phyloP scores from a whole-genome alignment of 2,797 vertebrate genomes.

The Trachops cirrhosus region DNA sequence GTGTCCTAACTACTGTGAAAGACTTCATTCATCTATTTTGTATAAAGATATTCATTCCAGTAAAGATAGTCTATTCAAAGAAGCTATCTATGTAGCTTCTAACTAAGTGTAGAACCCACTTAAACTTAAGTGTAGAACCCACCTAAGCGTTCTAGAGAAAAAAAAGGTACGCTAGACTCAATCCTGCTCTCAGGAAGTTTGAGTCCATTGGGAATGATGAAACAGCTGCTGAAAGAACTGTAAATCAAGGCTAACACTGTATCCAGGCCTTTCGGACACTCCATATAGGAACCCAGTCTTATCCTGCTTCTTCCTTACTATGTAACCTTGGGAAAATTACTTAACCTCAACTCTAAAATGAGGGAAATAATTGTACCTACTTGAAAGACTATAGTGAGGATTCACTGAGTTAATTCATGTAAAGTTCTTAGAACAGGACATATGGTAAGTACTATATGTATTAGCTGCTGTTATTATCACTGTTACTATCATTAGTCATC shows the following conservation, averaged over 20 bases:
- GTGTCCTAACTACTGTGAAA: background rate
- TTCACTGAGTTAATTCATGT: background rate
- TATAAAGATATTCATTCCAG: background rate
- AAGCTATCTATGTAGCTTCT: background rate
- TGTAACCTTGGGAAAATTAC: background rate
- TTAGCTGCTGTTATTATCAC: background rate
- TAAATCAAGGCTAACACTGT: background rate
- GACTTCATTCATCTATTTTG: background rate
- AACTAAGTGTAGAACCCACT: background rate
- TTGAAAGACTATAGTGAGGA: background rate
- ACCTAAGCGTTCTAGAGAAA: background rate
- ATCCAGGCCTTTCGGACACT: background rate
- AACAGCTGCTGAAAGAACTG: background rate
- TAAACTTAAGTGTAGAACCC: background rate
- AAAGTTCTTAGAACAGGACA: background rate
- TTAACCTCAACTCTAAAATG: slow-evolving; percentile 12
- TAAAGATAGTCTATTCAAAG: background rate
- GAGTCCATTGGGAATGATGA: background rate
- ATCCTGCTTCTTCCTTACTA: background rate
- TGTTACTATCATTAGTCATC: background rate
- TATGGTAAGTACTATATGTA: background rate
- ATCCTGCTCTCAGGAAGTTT: background rate
- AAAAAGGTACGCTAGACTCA: background rate
- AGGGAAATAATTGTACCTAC: background rate
- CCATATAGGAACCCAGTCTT: background rate